Percentiles rank a stretch among this genome's conserved stretches.
Conservation (phyloP, 2,113 vertebrate species). For the Alaudala cheleensis region DNA sequence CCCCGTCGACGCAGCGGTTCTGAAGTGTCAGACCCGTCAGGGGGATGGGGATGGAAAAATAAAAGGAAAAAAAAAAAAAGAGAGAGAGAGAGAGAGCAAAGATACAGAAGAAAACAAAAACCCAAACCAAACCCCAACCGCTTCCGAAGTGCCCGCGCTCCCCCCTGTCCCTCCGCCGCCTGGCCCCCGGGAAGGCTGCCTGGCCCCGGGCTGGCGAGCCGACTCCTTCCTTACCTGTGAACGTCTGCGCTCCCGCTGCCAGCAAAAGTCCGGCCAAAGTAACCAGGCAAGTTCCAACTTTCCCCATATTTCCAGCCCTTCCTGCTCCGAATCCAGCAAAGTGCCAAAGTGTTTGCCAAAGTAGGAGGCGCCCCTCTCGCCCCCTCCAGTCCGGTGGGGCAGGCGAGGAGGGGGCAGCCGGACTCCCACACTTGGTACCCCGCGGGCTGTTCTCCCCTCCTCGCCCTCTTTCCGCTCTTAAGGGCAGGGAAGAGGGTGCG, state of each 20-base stretch:
- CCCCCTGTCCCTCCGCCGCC: neutral
- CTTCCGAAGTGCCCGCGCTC: neutral
- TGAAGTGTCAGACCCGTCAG: neutral
- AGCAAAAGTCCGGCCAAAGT: slow-evolving; percentile 81
- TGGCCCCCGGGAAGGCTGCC: neutral
- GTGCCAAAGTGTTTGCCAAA: slow-evolving; percentile 45
- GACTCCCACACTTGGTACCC: neutral
- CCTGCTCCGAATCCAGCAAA: slow-evolving; percentile 27
- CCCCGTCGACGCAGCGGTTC: neutral
- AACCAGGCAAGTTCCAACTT: slow-evolving; percentile 76
- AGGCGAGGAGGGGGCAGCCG: neutral
- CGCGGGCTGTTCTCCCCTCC: neutral
- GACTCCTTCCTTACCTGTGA: slow-evolving; percentile 73
- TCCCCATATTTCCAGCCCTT: slow-evolving; percentile 69
- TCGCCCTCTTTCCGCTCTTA: neutral
- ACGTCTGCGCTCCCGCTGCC: slow-evolving; percentile 70
- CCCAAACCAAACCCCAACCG: neutral
- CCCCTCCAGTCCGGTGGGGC: neutral
- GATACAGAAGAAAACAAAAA: neutral
- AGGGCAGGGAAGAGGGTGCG: neutral
- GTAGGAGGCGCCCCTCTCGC: slow-evolving; percentile 12
- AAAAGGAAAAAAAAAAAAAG: too few relatives aligned
- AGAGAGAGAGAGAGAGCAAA: too few relatives aligned
- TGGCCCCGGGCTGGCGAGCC: neutral
- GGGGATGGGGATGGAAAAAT: neutral